Base-by-base conservation (phyloP, 2,888 invertebrate genomes). In the Nomada ruficornis region DNA sequence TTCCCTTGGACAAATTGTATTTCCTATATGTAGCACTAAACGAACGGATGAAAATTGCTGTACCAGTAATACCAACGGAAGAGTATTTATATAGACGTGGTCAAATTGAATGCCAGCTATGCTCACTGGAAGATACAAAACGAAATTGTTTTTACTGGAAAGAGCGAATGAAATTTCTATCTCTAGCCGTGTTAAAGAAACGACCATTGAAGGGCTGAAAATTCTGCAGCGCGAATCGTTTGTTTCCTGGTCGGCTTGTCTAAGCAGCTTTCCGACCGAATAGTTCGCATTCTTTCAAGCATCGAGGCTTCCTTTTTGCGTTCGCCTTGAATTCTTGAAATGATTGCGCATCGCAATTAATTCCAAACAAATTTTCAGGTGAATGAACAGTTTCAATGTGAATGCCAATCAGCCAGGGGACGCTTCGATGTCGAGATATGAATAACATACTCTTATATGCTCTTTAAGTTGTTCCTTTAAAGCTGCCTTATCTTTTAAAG, bases 321-420 rank as follows among this genome's bases (percentile, higher is more conserved):
- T 54, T 20, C 36, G 3, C 29, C 52, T 29, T 13, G 42, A 52
- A 72, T 72, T 65, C 72, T 44, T 65, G 11, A 15, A 55, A 72
- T 72, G 55, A 72, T 64, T 72, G 72, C 72, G 64, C 65, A 72
- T 15, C 44, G 72, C 65, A 64, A 62, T 64, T 55, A 54, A 64
- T 47, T 26, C 3, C 26, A 15, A 23, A 13, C 20, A 54, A 29
- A 65, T 64, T 36, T 55, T 42, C 5, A 2, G 7, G 9, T 2
- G 44, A 20, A 15, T 15, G 55, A 64, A 44, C 42, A 10, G 54
- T 15, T 44, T 1, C 2, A 26, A 63, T 42, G 52, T 42, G 1
- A 55, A 63, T 69, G 7, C 18, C 13, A 26, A 47, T 3, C 15
- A 1, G n/a, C 44, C 20, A 15, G 60, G 18, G 36, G 2, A 18